These are phyloP conservation scores for Xylocampa areola DNA, from an alignment of 2,888 invertebrate species.

Conservation along the genomic window DNA sequence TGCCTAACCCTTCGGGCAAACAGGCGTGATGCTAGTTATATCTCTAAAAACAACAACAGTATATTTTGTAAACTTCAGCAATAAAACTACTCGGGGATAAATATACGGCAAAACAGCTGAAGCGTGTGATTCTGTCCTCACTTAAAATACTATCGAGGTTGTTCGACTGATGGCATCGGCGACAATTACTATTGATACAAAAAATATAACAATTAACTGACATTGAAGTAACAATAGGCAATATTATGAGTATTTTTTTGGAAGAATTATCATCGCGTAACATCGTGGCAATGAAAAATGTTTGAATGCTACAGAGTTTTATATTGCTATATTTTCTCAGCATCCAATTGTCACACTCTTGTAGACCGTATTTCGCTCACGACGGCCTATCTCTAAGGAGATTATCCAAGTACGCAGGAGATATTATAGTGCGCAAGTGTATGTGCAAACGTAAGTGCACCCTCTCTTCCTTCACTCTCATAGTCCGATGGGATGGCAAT, in stretches of 20 bases:
- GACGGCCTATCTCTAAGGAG: too few species aligned
- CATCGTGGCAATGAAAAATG: not conserved
- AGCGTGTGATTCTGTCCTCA: slow-evolving; percentile 32
- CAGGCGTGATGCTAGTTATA: too few species aligned
- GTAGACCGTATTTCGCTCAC: too few species aligned
- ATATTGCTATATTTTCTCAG: not conserved
- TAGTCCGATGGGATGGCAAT: too few species aligned
- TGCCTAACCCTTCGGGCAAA: too few species aligned
- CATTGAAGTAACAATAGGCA: slow-evolving; percentile 72
- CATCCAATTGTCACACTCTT: not conserved
- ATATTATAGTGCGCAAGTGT: too few species aligned
- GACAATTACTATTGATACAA: slow-evolving; percentile 60
- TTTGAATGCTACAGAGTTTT: not conserved
- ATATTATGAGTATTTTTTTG: slow-evolving; percentile 61
- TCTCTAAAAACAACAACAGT: too few species aligned
- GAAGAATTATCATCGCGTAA: slow-evolving; percentile 39
- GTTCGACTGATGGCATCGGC: slow-evolving; percentile 43
- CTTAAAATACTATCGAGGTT: slow-evolving; percentile 51
- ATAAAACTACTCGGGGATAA: too few species aligned
- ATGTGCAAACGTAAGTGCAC: too few species aligned
- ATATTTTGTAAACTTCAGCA: too few species aligned
- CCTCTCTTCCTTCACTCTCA: too few species aligned
- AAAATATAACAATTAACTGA: slow-evolving; percentile 64
- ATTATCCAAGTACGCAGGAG: too few species aligned
- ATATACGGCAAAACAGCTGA: slow-evolving; percentile 7